Evolutionary conservation across 2,797 vertebrate species (phyloP).

Genomic region (Karalla daura): DNA sequence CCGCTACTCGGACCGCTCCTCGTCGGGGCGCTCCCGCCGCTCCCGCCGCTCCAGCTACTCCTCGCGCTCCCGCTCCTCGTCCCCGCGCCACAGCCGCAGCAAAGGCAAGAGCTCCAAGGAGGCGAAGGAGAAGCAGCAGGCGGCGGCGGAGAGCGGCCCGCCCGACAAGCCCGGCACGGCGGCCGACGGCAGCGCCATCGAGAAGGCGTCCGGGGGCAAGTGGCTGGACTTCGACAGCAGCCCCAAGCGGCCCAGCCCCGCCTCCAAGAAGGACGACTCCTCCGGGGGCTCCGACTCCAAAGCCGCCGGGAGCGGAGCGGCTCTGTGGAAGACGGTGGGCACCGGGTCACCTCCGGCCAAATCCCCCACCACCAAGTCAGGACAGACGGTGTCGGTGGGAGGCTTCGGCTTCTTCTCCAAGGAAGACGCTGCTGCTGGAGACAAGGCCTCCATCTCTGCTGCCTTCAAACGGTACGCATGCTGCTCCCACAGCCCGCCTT

Average conservation of each 20-base stretch:
- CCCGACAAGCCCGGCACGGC: conserved; percentile 39
- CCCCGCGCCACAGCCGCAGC: conserved; percentile 85
- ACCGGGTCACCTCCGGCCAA: conserved; percentile 61
- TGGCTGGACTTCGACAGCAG: conserved; percentile 90
- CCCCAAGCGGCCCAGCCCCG: conserved; percentile 81
- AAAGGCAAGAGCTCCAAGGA: conserved; percentile 82
- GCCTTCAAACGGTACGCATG: conserved; percentile 88
- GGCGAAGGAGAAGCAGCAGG: conserved; percentile 84
- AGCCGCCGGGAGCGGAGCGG: conserved; percentile 68
- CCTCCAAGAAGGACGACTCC: conserved; percentile 58
- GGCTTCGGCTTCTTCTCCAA: conserved; percentile 86
- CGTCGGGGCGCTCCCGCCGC: conserved; percentile 89
- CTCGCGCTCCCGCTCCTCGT: conserved; percentile 91
- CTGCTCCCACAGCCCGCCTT: too few species aligned
- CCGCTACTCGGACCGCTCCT: conserved; percentile 92
- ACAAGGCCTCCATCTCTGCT: conserved; percentile 78
- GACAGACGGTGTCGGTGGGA: conserved; percentile 62
- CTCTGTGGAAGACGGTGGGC: conserved; percentile 87
- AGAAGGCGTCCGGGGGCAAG: conserved; percentile 84
- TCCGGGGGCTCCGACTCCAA: conserved; percentile 63
- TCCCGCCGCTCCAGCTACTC: conserved; percentile 83
- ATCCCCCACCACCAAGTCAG: conserved; percentile 87
- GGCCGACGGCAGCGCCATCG: conserved; percentile 79
- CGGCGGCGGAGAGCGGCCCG: conserved; percentile 65
- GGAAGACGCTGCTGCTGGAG: conserved; percentile 75